A percentile compares a stretch with the other conserved stretches of the same genome.
phyloP scores from a whole-genome alignment of 1,140 invertebrate species.

The Neotoxoptera formosana region DNA sequence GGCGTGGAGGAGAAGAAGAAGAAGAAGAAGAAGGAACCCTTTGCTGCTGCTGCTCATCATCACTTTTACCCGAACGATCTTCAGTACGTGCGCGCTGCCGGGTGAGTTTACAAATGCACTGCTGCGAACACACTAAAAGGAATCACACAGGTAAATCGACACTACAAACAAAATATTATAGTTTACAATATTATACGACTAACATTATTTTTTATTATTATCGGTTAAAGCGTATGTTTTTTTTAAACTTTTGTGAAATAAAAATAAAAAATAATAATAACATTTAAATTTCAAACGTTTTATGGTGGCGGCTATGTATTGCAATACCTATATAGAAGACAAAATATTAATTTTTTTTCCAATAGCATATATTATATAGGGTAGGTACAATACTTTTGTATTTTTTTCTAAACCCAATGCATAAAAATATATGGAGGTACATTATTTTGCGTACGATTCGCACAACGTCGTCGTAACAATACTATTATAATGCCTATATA shows the following conservation, averaged over 20 bases:
- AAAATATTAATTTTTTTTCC: not conserved
- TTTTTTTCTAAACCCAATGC: too few relatives aligned
- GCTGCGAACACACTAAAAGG: not conserved
- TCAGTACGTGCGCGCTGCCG: conserved; percentile 56
- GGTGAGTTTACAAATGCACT: conserved; percentile 54
- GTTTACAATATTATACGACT: not conserved
- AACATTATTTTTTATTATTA: not conserved
- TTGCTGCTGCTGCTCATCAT: conserved; percentile 34
- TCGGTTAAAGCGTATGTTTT: not conserved
- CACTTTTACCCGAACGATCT: conserved; percentile 54
- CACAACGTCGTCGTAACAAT: not conserved
- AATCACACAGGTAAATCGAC: not conserved
- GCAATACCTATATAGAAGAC: not conserved
- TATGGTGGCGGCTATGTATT: not conserved
- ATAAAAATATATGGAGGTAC: too few relatives aligned
- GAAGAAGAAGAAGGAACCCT: conserved; percentile 48
- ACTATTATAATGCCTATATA: too few relatives aligned
- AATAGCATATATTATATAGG: too few relatives aligned
- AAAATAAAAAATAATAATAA: not conserved
- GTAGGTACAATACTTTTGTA: too few relatives aligned
- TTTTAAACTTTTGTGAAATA: not conserved
- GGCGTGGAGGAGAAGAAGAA: too few relatives aligned
- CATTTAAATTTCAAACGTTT: not conserved
- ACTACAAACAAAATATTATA: not conserved
- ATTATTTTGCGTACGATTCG: not conserved